These are phyloP conservation scores for Hydrotaea diabolus DNA, from an alignment of 2,888 invertebrate genomes.

Conservation along the genomic window DNA sequence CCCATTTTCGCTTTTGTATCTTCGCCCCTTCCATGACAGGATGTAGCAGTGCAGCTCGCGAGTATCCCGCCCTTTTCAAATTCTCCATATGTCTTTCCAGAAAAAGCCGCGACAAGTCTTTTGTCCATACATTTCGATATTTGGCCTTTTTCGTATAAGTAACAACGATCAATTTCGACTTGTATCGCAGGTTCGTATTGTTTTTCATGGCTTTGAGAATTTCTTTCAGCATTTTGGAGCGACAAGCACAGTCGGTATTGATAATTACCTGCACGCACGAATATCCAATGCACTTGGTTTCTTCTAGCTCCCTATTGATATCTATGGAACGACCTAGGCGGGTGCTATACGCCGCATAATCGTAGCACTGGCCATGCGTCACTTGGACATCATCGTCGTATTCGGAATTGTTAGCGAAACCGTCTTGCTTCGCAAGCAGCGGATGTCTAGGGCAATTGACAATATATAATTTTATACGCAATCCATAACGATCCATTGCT, in stretches of 20 bases:
- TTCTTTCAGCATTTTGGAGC: conserved; percentile 15
- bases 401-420: neutral
- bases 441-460: neutral
- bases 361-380: no score
- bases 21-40: neutral
- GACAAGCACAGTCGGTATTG: conserved; percentile 41
- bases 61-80: neutral
- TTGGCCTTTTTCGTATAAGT: neutral
- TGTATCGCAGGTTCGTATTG: neutral
- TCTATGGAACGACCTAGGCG: neutral
- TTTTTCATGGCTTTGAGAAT: conserved; percentile 21
- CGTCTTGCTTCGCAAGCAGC: neutral
- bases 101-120: neutral
- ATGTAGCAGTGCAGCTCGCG: neutral
- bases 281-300: conserved; percentile 9
- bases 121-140: neutral
- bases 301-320: neutral
- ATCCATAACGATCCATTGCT: conserved; percentile 15
- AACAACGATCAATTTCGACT: neutral
- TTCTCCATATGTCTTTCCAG: neutral
- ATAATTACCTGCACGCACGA: conserved; percentile 34
- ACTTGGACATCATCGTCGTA: neutral
- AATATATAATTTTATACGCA: neutral
- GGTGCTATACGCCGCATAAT: neutral
- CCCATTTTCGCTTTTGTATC: neutral